Evolutionary conservation across 1,140 invertebrate species (phyloP).

Genomic region (Tribolium castaneum): DNA sequence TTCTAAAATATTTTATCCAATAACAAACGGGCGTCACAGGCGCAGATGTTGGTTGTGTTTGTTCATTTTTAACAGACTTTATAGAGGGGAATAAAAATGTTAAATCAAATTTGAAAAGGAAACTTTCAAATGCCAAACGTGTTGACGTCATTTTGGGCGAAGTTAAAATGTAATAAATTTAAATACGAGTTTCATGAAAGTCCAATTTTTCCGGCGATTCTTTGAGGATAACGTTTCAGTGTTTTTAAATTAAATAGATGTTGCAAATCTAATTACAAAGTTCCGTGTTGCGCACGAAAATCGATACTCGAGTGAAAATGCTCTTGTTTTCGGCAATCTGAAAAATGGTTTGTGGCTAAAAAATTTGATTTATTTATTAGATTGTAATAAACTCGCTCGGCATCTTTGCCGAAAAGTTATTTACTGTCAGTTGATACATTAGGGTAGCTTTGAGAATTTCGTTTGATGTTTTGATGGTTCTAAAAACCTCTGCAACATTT

Average conservation of each 20-base stretch:
- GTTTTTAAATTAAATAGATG: background rate
- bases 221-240: no score
- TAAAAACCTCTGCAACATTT: background rate
- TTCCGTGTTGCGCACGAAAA: background rate
- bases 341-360: background rate
- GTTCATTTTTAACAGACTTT: conserved; percentile 6
- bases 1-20: conserved; percentile 32
- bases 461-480: conserved; percentile 17
- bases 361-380: conserved; percentile 12
- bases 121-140: background rate
- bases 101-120: background rate
- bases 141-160: background rate
- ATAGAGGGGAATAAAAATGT: background rate
- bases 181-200: background rate
- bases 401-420: conserved; percentile 4
- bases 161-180: background rate
- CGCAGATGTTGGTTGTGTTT: conserved; percentile 14
- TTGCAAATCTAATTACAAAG: conserved; percentile 2
- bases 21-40: conserved; percentile 9
- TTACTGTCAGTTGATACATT: conserved; percentile 7
- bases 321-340: background rate
- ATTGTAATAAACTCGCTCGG: background rate
- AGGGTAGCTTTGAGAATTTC: conserved; percentile 17
- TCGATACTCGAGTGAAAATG: background rate
- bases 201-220: no score